A percentile compares a stretch with the other conserved stretches of the same genome.
phyloP scores from a whole-genome alignment of 2,888 invertebrate genomes.

The Vesta saturnalis region DNA sequence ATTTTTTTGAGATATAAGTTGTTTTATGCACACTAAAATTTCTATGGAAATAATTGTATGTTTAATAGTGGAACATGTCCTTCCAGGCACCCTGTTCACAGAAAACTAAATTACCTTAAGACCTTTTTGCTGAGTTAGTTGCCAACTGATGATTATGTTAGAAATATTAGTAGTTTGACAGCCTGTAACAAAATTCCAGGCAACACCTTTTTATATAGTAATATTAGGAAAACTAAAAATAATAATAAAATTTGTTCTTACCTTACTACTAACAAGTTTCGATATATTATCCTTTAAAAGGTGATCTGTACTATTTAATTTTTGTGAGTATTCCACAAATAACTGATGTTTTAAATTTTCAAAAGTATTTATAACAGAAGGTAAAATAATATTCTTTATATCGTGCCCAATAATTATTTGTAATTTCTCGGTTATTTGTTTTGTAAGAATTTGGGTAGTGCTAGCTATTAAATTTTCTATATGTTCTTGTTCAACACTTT shows the following conservation, averaged over 20 bases:
- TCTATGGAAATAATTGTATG: no score
- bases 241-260: constrained; percentile 54
- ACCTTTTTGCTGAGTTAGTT: no score
- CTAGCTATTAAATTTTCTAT: constrained; percentile 65
- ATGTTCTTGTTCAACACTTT: constrained; percentile 64
- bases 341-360: constrained; percentile 80
- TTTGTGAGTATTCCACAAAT: constrained; percentile 77
- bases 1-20: no score
- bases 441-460: constrained; percentile 66
- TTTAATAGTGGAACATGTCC: no score
- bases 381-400: constrained; percentile 65
- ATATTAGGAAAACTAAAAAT: no score
- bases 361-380: constrained; percentile 72
- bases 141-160: no score
- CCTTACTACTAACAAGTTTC: constrained; percentile 83
- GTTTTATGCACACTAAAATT: no score
- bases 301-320: constrained; percentile 77
- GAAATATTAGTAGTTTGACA: no score
- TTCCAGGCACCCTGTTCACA: no score
- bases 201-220: no score
- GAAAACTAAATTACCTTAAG: no score
- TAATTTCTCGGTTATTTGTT: constrained; percentile 65
- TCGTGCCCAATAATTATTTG: constrained; percentile 68
- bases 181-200: no score
- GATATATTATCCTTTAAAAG: constrained; percentile 82